Evolutionary conservation across 2,113 vertebrate genomes (phyloP).

Genomic region (Gavia stellata): DNA sequence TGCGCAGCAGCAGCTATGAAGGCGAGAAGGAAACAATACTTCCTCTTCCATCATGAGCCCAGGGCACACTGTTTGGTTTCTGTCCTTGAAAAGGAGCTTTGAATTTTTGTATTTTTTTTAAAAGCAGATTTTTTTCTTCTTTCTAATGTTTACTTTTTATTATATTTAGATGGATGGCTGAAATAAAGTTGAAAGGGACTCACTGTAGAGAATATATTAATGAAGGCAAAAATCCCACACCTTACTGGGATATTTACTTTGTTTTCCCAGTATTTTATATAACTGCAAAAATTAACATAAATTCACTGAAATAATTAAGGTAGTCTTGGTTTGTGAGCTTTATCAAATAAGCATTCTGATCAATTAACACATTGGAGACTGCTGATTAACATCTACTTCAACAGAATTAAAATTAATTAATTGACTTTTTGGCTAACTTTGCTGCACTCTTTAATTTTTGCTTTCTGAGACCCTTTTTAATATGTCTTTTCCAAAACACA

Average conservation of each 20-base stretch:
- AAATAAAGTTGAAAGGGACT: neutral
- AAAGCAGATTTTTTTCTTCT: neutral
- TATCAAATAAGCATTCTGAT: neutral
- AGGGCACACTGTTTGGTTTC: neutral
- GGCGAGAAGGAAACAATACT: neutral
- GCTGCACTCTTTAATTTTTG: neutral
- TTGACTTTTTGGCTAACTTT: neutral
- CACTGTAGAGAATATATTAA: neutral
- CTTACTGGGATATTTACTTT: neutral
- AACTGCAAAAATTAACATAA: neutral
- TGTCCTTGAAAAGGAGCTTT: neutral
- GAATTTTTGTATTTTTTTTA: neutral
- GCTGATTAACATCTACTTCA: neutral
- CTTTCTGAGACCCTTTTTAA: neutral
- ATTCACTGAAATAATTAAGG: neutral
- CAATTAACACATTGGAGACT: neutral
- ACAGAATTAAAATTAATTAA: neutral
- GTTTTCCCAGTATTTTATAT: neutral
- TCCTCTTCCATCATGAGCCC: neutral
- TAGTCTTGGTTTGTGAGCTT: neutral
- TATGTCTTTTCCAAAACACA: neutral
- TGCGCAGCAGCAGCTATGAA: neutral
- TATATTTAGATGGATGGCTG: neutral
- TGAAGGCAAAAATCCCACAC: neutral
- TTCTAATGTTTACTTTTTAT: neutral